These are phyloP conservation scores for Chloebia gouldiae DNA, from an alignment of 2,113 vertebrate genomes.

Conservation along the genomic window DNA sequence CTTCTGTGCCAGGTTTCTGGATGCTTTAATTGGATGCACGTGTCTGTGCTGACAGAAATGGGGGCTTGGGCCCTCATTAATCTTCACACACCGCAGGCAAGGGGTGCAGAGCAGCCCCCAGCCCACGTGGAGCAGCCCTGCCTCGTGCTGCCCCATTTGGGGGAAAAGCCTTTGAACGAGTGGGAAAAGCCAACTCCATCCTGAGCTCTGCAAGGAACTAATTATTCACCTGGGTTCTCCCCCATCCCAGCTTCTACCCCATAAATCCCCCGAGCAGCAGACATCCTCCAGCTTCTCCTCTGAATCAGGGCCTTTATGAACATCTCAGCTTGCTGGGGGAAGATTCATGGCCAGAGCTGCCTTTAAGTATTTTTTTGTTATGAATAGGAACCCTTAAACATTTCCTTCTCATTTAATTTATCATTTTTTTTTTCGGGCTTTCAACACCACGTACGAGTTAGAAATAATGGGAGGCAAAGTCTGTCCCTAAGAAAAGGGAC, in stretches of 20 bases:
- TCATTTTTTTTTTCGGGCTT: slow-evolving; percentile 43
- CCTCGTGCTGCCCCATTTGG: not conserved
- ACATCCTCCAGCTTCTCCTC: not conserved
- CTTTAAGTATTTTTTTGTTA: slow-evolving; percentile 54
- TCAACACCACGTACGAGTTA: slow-evolving; percentile 25
- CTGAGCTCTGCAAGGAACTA: slow-evolving; percentile 17
- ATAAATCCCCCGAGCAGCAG: not conserved
- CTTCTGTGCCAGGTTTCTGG: not conserved
- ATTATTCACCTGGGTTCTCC: slow-evolving; percentile 22
- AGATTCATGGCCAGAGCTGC: slow-evolving; percentile 50
- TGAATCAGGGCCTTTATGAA: slow-evolving; percentile 64
- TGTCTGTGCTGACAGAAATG: not conserved
- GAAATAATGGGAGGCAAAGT: not conserved
- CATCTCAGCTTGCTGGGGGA: not conserved
- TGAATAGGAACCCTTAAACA: slow-evolving; percentile 66
- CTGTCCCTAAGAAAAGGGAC: slow-evolving; percentile 18
- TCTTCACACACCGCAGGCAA: not conserved
- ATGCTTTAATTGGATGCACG: slow-evolving; percentile 35
- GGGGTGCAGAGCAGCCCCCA: not conserved
- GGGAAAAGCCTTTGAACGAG: not conserved
- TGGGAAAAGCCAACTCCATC: not conserved
- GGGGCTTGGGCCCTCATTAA: not conserved
- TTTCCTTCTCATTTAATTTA: slow-evolving; percentile 67
- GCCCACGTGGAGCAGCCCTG: not conserved
- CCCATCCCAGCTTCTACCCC: not conserved